These are phyloP conservation scores for Calidris pygmaea DNA, from an alignment of 2,113 vertebrate genomes.

Conservation along the genomic window DNA sequence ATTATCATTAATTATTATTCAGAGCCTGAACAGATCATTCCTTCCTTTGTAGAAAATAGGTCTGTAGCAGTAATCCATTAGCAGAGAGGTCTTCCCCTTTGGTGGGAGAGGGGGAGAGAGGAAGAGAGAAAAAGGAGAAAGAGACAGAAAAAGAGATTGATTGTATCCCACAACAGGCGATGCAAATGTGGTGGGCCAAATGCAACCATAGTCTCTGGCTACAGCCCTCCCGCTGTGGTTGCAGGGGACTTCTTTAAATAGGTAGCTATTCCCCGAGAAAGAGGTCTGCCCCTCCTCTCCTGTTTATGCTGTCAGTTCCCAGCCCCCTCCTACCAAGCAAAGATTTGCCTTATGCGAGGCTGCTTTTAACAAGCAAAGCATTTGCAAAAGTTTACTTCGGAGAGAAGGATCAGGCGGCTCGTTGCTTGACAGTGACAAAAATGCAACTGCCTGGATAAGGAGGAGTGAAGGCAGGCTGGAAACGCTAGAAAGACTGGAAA, in stretches of 20 bases:
- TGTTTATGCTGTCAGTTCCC: background rate
- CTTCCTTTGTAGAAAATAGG: background rate
- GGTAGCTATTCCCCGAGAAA: background rate
- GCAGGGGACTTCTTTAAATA: slow-evolving; percentile 2
- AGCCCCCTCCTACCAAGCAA: background rate
- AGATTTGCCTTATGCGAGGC: background rate
- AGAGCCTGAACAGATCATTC: background rate
- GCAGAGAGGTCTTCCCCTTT: background rate
- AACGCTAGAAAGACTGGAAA: background rate
- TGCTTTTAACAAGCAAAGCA: background rate
- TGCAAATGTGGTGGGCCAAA: background rate
- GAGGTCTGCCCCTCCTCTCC: background rate
- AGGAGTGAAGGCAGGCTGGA: background rate
- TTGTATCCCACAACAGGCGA: background rate
- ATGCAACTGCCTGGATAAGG: background rate
- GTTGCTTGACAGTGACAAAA: rapidly evolving
- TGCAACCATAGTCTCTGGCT: background rate
- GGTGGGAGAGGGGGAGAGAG: background rate
- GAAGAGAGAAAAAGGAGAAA: background rate
- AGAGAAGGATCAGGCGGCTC: background rate
- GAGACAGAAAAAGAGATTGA: background rate
- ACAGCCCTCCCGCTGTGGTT: background rate
- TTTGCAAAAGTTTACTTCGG: background rate
- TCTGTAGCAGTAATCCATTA: background rate
- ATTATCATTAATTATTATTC: background rate